Percentiles rank a stretch among this genome's conserved stretches.
These are phyloP conservation scores for Mesopsocus fuscifrons DNA, from an alignment of 2,888 invertebrate genomes.

Conservation along the genomic window DNA sequence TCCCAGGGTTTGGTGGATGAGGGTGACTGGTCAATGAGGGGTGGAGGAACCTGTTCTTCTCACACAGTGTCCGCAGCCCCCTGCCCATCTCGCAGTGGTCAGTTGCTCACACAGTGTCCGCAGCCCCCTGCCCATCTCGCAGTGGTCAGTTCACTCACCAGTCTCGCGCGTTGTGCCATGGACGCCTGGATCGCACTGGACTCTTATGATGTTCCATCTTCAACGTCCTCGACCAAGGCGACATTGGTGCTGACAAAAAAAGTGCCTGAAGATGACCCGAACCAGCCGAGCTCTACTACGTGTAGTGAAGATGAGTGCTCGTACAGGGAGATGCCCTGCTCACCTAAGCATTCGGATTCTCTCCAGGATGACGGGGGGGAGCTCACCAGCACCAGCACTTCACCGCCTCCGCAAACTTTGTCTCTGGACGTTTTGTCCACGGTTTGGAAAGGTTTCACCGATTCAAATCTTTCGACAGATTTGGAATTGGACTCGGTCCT, in stretches of 20 bases:
- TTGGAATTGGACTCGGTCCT: background rate
- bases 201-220: constrained; percentile 5
- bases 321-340: background rate
- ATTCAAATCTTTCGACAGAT: background rate
- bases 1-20: too few species aligned
- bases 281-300: constrained; percentile 7
- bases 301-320: background rate
- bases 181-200: constrained; percentile 8
- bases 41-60: background rate
- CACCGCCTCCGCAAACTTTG: background rate
- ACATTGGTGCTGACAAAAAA: background rate
- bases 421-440: too few species aligned
- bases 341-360: too few species aligned
- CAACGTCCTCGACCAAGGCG: background rate
- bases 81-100: background rate
- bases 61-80: background rate
- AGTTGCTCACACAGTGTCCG: too few species aligned
- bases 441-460: background rate
- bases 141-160: background rate
- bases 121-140: background rate
- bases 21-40: background rate
- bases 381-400: background rate
- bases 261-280: background rate
- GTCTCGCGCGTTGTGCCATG: background rate
- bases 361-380: too few species aligned